Percentiles rank a stretch among this genome's conserved stretches.
Conservation (phyloP, 2,113 vertebrate genomes). For the Trochalopteron elliotii region DNA sequence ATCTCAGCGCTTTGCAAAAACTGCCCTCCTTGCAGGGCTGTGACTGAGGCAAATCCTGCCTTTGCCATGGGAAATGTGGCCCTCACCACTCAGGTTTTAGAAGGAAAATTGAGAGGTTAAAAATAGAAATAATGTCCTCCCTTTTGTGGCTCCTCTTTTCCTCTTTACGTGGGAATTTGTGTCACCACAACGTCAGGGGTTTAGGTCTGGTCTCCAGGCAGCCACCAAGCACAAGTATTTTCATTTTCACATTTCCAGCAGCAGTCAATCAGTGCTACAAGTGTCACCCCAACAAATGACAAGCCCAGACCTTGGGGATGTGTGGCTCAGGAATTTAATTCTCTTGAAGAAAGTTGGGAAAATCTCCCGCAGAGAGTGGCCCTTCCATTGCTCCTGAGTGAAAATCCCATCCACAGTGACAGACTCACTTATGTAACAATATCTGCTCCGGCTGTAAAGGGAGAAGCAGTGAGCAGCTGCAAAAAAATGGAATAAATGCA, state of each 20-base stretch:
- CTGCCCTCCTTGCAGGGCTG: not conserved
- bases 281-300: not conserved
- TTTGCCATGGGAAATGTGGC: not conserved
- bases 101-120: not conserved
- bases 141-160: not conserved
- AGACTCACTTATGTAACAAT: not conserved
- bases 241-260: not conserved
- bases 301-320: not conserved
- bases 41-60: not conserved
- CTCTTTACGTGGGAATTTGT: not conserved
- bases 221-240: not conserved
- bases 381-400: not conserved
- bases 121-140: not conserved
- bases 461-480: not conserved
- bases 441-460: not conserved
- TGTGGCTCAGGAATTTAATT: not conserved
- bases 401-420: not conserved
- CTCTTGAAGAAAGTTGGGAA: not conserved
- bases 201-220: not conserved
- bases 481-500: not conserved
- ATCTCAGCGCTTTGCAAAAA: not conserved
- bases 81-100: not conserved
- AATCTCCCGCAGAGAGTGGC: not conserved
- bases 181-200: not conserved
- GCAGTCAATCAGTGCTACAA: not conserved